Evolutionary conservation across 2,888 invertebrate species (phyloP), one percentile per base, ranked within the genome.

Genomic region (Cheilosia soror): DNA sequence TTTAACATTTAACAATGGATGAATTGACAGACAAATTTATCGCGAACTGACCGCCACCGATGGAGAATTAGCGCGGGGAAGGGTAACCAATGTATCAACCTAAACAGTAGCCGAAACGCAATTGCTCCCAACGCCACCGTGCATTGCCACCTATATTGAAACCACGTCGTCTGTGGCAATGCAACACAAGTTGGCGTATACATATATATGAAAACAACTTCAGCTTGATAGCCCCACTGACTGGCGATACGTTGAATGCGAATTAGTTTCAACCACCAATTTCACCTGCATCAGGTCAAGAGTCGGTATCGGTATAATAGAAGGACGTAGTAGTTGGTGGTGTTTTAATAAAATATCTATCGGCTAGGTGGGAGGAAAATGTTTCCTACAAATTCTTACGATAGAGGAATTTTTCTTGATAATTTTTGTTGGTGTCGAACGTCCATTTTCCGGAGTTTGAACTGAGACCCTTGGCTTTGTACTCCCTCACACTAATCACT

Each of bases 1-100:
- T 83, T 77, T 77, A 83, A 66, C 72, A 72, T 83, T 77, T 77
- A 83, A 83, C 84, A 84, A 75, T 75, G 65, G 55, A 75, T 75
- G 60, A 75, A 84, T 71, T 84, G 84, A 84, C 84, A 84, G 79
- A 47, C 40, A 65, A 75, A 75, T 79, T 84, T 79, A 84, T 84
- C 69, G 84, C 66, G 66, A 27, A 60, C 40, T 53, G 57, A 62
- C 47, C 53, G 44, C 75, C 40, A 15, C 15, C 15, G 27, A 29
- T 49, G 27, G 51, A 49, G 49, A 25, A 68, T 68, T 62, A 55
- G 51, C 25, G 62, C 11, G 37, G 31, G 31, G 4, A 13, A 2
- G 31, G 66, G 72, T 40, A 31, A 47, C 63, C 57, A 44, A 55
- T 11, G 49, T 29, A 42, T 53, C 47, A 37, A 81, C 51, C 71